Base-by-base conservation (phyloP, 2,113 vertebrate genomes). In the Eulemur rufifrons region DNA sequence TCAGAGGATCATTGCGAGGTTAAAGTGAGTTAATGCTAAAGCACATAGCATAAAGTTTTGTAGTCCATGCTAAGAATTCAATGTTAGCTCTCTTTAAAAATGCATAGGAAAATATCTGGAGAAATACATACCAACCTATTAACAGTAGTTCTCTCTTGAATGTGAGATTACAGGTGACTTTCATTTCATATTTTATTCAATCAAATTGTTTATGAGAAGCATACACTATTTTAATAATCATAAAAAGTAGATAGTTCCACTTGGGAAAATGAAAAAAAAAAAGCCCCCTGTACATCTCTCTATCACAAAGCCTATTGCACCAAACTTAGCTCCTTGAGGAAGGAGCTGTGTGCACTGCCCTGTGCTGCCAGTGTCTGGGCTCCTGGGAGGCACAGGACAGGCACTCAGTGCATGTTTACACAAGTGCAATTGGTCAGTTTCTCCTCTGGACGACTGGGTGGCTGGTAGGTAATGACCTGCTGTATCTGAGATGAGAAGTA, bases 101-200 rank as follows among this genome's bases (percentile, higher is more conserved):
- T 39, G 32, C 64, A 29, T 6, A 34, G 52, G 34, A 66, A 91
- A 77, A 52, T 91, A 39, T 91, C 71, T 88, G 32, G 61, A 88
- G 13, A 39, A 77, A 42, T 77, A 59, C 32, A 59, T 11, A 32
- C 32, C 61, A 47, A 84, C 20, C 69, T 64, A 4, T 50, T 56
- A 61, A 61, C 1, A 81, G 37, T 29, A 68, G 52, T 85, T 93
- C 25, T 88, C 21, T 82, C 78, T 78, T 59, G 47, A 93, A 50
- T 71, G 23, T 77, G 71, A 86, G 56, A 39, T 95, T 85, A 88
- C 45, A 91, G 83, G 14, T 87, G 42, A 89, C 54, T 76, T 92
- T 93, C 14, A 63, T 54, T 85, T 91, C 89, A 52, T 66, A 54
- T 52, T 63, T 59, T 80, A 29, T 69, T 61, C 86, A 82, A 74